Evolutionary conservation across 2,113 vertebrate species (phyloP).

Genomic region (Atractosteus spatula): DNA sequence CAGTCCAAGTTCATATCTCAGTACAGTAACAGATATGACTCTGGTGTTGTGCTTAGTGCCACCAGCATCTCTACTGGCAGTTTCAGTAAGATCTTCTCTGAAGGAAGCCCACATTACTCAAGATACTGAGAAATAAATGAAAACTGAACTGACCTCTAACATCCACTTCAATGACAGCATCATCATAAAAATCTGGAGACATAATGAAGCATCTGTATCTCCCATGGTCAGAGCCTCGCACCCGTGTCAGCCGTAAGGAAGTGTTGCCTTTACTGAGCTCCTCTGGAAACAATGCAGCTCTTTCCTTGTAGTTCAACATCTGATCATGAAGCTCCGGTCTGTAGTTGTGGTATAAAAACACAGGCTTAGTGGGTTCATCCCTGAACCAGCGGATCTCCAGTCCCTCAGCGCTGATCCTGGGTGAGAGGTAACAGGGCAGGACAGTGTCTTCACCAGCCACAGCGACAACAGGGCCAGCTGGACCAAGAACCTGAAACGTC

Average conservation of each 20-base stretch:
- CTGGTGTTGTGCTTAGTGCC: no score
- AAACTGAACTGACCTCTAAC: conserved; percentile 37
- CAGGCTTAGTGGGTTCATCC: conserved; percentile 8
- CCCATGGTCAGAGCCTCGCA: conserved; percentile 36
- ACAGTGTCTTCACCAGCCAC: conserved; percentile 29
- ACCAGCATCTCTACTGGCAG: no score
- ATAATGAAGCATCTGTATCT: conserved; percentile 42
- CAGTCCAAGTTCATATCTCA: no score
- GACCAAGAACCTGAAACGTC: conserved; percentile 38
- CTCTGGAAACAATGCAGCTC: conserved; percentile 36
- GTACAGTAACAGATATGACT: no score
- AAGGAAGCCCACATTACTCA: no score
- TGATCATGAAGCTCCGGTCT: conserved; percentile 37
- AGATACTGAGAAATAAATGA: no score
- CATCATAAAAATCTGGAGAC: conserved; percentile 9
- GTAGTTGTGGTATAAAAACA: conserved; percentile 37
- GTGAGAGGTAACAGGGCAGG: conserved; percentile 38
- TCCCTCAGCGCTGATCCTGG: conserved; percentile 23
- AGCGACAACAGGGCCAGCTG: conserved; percentile 20
- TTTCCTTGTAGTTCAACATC: conserved; percentile 36
- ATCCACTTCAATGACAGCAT: conserved; percentile 40
- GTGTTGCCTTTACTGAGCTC: conserved; percentile 26
- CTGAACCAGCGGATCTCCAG: conserved; percentile 56
- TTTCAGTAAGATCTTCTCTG: no score
- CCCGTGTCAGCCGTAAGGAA: conserved; percentile 27